Base-by-base conservation (phyloP, 2,888 invertebrate genomes). In the Kryphioiulus occultus region DNA sequence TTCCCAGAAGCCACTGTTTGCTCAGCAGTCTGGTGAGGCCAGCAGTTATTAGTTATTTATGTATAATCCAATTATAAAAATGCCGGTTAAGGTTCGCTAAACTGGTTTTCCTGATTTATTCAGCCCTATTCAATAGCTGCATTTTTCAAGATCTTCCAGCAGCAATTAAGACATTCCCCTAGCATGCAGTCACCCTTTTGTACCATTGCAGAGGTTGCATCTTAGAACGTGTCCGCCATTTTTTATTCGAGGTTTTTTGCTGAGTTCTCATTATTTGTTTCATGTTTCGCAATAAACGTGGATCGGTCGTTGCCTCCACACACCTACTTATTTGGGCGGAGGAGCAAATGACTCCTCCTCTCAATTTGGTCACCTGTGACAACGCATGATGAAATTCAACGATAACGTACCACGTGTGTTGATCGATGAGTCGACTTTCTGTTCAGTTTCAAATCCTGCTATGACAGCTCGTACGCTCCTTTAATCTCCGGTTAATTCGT, bases 251-350 rank as follows among this genome's bases (percentile, higher is more conserved):
- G 22, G 26, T 15, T 78, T 26, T 78, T 30, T 30, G 12, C 9
- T 1, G n/a, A 59, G 59, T 59, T 59, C 59, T 78, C 17, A 30
- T 78, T 78, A 30, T 78, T 30, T 22, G 30, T 78, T 78, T 78
- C 68, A 68, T 26, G 68, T 68, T 68, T 68, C 68, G 26, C 68
- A 68, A 68, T 68, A 68, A 68, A 19, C 10, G 22, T 68, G 68
- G 68, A 68, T 68, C 78, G 78, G 78, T 30, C 78, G 78, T 78
- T 78, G 68, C 22, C 68, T 68, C 68, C 68, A 22, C 68, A 26
- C 68, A 68, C 68, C 68, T 68, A 68, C 68, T 68, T 68, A 68
- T 22, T 68, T 68, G 2, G 68, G 68, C 22, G n/a, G 68, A 7
- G n/a, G 26, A 68, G 22, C 9, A 5, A 26, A 68, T 22, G 26